phyloP scores from a whole-genome alignment of 2,797 vertebrate species.

The Amniataba percoides region DNA sequence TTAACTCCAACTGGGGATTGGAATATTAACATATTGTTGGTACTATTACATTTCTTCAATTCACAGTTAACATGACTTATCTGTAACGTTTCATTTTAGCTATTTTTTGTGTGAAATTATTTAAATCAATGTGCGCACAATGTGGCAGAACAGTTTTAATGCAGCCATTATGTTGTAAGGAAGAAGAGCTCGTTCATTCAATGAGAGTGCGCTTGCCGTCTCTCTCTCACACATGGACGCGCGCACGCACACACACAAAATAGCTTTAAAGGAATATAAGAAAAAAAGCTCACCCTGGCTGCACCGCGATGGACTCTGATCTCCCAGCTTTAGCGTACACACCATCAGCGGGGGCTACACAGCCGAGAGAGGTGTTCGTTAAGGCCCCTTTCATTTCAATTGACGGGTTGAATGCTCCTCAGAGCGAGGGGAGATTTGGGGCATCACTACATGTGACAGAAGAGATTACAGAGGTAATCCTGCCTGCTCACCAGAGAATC shows the following conservation, averaged over 20 bases:
- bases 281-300: constrained; percentile 49
- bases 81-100: constrained; percentile 39
- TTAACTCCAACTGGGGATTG: constrained; percentile 74
- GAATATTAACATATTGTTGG: constrained; percentile 68
- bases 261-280: constrained; percentile 69
- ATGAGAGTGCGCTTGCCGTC: constrained; percentile 2
- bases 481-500: constrained; percentile 85
- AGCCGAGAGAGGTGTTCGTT: constrained; percentile 79
- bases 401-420: constrained; percentile 88
- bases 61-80: constrained; percentile 50
- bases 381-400: constrained; percentile 86
- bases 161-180: constrained; percentile 20
- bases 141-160: constrained; percentile 13
- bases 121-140: constrained; percentile 18
- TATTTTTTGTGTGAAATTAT: constrained; percentile 30
- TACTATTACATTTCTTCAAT: constrained; percentile 58
- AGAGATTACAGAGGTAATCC: constrained; percentile 91
- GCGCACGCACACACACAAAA: constrained; percentile 19
- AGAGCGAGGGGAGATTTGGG: constrained; percentile 87
- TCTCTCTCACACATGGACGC: constrained; percentile 18
- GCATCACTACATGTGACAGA: constrained; percentile 92
- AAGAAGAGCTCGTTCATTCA: constrained; percentile 14
- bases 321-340: constrained; percentile 69
- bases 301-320: constrained; percentile 69
- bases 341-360: constrained; percentile 62